Percentiles rank a stretch among this genome's conserved stretches.
These are phyloP conservation scores for Dysmachus trigonus DNA, from an alignment of 2,888 invertebrate species.

Conservation along the genomic window DNA sequence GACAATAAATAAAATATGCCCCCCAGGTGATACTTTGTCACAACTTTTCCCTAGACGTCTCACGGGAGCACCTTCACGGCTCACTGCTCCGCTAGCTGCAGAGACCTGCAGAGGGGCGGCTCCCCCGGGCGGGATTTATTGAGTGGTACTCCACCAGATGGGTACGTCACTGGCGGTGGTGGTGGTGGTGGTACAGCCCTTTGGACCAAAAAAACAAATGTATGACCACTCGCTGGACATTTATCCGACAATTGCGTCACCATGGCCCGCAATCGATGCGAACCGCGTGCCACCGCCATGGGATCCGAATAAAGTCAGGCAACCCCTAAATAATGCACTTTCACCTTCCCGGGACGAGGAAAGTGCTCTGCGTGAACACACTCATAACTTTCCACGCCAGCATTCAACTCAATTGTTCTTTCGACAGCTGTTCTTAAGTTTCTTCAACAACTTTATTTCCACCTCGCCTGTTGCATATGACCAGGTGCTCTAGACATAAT, in stretches of 20 bases:
- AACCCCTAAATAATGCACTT: slow-evolving; percentile 15
- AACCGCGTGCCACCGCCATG: too few species aligned
- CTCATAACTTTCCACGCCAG: slow-evolving; percentile 24
- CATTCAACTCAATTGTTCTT: slow-evolving; percentile 39
- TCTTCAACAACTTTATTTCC: slow-evolving; percentile 42
- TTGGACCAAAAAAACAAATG: not conserved
- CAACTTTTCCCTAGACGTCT: slow-evolving; percentile 17
- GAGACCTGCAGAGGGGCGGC: not conserved
- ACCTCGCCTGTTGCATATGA: slow-evolving; percentile 34
- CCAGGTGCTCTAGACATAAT: slow-evolving; percentile 23
- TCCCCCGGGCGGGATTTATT: not conserved
- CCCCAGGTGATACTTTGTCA: slow-evolving; percentile 46
- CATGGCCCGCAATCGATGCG: not conserved
- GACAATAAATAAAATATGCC: slow-evolving; percentile 49
- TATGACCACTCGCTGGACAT: not conserved
- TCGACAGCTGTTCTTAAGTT: slow-evolving; percentile 41
- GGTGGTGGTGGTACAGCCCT: not conserved
- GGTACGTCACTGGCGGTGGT: not conserved
- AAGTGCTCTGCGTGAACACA: slow-evolving; percentile 30
- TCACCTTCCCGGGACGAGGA: not conserved
- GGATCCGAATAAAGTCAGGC: not conserved
- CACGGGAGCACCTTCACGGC: not conserved
- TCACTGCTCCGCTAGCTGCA: not conserved
- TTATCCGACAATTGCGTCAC: not conserved
- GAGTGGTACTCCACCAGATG: not conserved